A percentile compares a stretch with the other conserved stretches of the same genome.
These are phyloP conservation scores for Nothobranchius furzeri DNA, from an alignment of 2,113 vertebrate genomes.

Conservation along the genomic window DNA sequence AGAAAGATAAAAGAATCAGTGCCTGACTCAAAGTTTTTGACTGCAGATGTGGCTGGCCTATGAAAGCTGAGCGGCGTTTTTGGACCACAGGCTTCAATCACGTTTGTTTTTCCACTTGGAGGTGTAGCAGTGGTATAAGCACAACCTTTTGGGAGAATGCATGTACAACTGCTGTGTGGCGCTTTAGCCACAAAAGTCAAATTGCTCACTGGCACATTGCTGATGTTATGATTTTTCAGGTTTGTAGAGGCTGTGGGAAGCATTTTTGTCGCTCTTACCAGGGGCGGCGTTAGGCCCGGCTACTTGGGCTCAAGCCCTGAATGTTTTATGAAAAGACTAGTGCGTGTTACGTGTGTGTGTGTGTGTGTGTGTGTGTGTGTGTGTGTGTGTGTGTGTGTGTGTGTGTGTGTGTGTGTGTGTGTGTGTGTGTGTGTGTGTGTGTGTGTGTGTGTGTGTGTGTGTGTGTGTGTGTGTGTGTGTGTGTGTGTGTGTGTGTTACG, in stretches of 20 bases:
- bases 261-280: conserved; percentile 19
- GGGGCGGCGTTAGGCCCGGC: no score
- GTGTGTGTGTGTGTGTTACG: no score
- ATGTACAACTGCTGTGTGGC: conserved; percentile 10
- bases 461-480: no score
- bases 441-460: no score
- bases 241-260: conserved; percentile 20
- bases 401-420: no score
- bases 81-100: conserved; percentile 14
- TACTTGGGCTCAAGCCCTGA: no score
- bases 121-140: conserved; percentile 31
- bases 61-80: conserved; percentile 1
- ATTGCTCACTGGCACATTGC: conserved; percentile 14
- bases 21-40: conserved; percentile 16
- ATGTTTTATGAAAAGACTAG: no score
- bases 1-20: conserved; percentile 33
- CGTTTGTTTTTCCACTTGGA: conserved; percentile 19
- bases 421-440: no score
- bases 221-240: conserved; percentile 26
- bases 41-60: conserved; percentile 10
- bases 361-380: no score
- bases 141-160: conserved; percentile 6
- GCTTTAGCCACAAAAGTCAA: not conserved
- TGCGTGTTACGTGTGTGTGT: no score
- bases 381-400: no score